Conservation (phyloP, 2,888 invertebrate species). For the Elmis aenea region DNA sequence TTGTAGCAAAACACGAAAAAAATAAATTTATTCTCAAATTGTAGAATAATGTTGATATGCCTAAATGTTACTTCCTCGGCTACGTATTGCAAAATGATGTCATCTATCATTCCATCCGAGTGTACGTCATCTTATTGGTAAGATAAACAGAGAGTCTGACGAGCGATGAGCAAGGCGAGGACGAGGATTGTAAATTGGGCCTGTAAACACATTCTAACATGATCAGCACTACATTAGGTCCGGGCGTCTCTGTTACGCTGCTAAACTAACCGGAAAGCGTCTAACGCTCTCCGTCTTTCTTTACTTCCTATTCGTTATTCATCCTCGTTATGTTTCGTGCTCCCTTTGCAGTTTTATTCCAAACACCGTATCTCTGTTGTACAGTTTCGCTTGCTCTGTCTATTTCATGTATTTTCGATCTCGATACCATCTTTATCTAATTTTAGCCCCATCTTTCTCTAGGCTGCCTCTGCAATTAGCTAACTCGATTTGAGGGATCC, state of each 20-base stretch:
- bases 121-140: conserved; percentile 43
- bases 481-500: conserved; percentile 50
- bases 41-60: no score
- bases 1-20: no score
- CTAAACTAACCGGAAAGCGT: conserved; percentile 44
- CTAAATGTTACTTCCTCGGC: no score
- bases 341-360: conserved; percentile 14
- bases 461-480: conserved; percentile 45
- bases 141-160: conserved; percentile 44
- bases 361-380: conserved; percentile 19
- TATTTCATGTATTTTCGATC: conserved; percentile 10
- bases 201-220: conserved; percentile 50
- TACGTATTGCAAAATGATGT: conserved; percentile 18
- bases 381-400: conserved; percentile 12
- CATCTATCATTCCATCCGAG: conserved; percentile 22
- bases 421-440: conserved; percentile 14
- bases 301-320: conserved; percentile 9
- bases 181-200: conserved; percentile 48
- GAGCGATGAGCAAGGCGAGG: conserved; percentile 43
- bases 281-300: conserved; percentile 9
- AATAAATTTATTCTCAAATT: no score
- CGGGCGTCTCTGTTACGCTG: conserved; percentile 44
- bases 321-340: conserved; percentile 10
- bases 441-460: conserved; percentile 11
- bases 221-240: conserved; percentile 49